Base-by-base conservation (phyloP, 2,113 vertebrate genomes). In the Hemichromis elongatus region DNA sequence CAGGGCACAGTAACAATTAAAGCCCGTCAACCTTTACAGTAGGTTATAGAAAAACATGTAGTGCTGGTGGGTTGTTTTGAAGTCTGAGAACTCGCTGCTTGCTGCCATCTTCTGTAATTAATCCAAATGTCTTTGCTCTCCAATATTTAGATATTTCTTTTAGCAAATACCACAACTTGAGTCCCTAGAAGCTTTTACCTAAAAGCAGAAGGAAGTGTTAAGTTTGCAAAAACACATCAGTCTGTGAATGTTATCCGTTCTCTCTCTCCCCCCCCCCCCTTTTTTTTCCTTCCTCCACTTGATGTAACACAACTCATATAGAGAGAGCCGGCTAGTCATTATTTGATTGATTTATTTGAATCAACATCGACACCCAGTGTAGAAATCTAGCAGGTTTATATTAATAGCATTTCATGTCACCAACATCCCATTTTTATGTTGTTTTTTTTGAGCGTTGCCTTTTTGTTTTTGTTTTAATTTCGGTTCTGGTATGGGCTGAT, bases 401-500 rank as follows among this genome's bases (percentile, higher is more conserved):
- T 66, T 50, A 28, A 82, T 80, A 19, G 3, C 45, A 45, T 85
- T 84, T 82, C 68, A 75, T 82, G n/a, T 52, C 26, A 73, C 18
- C 47, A 9, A 82, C 68, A 54, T 12, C 14, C 26, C 3, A 37
- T 4, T 54, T 26, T 68, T 68, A 24, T 54, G n/a, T 24, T 9
- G 4, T 42, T 42, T 68, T 10, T 70, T 81, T 68, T 21, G 50
- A 81, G 50, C 28, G 56, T 80, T 85, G 40, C 24, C 77, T 87
- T 28, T 86, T 59, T 92, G 42, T 50, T 50, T 75, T 75, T 50
- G 16, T 75, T 80, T 57, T 66, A 63, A 55, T 86, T 89, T 88
- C 57, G 37, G 83, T 86, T 90, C 54, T 87, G 56, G n/a, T 89
- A 79, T 37, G 75, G 13, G 26, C 81, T 92, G 81, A 93, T 92